These are phyloP conservation scores for Drosophila kanapiae DNA, from an alignment of 1,140 invertebrate species.

Conservation along the genomic window DNA sequence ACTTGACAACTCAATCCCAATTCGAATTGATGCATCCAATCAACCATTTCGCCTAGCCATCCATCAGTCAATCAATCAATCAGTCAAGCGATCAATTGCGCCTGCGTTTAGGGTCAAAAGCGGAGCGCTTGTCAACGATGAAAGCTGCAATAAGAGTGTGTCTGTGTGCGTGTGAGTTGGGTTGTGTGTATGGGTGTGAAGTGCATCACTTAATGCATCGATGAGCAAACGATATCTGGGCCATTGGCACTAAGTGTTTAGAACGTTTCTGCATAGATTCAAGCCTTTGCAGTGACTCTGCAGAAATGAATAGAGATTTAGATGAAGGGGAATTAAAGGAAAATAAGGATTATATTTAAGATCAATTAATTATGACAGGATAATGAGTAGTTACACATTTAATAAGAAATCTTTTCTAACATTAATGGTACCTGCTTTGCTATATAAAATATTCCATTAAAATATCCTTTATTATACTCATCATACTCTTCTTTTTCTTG, in stretches of 20 bases:
- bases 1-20: constrained; percentile 55
- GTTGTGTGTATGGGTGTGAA: constrained; percentile 22
- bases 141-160: constrained; percentile 41
- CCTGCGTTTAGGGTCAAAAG: constrained; percentile 58
- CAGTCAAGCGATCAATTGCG: constrained; percentile 57
- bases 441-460: not conserved
- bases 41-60: constrained; percentile 45
- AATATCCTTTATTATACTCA: not conserved
- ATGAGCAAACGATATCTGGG: constrained; percentile 61
- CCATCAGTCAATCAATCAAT: constrained; percentile 71
- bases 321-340: too few species aligned
- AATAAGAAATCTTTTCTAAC: too few species aligned
- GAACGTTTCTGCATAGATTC: constrained; percentile 44
- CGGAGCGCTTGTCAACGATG: constrained; percentile 56
- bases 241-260: constrained; percentile 66
- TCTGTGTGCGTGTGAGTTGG: constrained; percentile 1
- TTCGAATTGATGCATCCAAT: constrained; percentile 46
- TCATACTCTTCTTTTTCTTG: not conserved
- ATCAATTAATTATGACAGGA: not conserved
- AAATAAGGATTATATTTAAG: not conserved
- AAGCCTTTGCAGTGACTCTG: constrained; percentile 16
- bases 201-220: constrained; percentile 70
- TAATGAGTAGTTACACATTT: too few species aligned
- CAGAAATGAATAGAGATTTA: constrained; percentile 4
- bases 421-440: too few species aligned